Percentiles rank a stretch among this genome's conserved stretches.
phyloP scores from a whole-genome alignment of 2,888 invertebrate genomes.

The Eupithecia insigniata region DNA sequence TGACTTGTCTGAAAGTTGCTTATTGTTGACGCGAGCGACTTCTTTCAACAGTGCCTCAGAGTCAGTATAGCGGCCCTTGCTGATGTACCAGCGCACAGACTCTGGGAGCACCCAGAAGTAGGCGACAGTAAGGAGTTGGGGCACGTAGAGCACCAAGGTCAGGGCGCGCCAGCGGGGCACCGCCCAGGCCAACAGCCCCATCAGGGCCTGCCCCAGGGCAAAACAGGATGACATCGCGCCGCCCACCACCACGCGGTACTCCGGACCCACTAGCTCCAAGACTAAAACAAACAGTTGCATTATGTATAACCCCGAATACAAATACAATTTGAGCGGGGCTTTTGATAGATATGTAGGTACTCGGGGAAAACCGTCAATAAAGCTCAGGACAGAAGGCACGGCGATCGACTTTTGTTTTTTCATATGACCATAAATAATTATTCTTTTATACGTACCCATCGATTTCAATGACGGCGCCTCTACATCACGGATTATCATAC shows the following conservation, averaged over 20 bases:
- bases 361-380: no score
- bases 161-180: conserved; percentile 87
- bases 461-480: no score
- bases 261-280: conserved; percentile 90
- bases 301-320: no score
- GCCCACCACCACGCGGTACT: conserved; percentile 87
- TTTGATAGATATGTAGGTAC: no score
- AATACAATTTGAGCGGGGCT: no score
- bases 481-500: no score
- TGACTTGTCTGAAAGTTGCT: conserved; percentile 63
- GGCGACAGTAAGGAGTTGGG: conserved; percentile 86
- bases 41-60: conserved; percentile 85
- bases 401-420: no score
- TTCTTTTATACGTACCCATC: no score
- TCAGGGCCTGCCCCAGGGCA: conserved; percentile 87
- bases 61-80: conserved; percentile 86
- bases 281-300: conserved; percentile 65
- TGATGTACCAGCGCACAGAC: conserved; percentile 90
- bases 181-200: conserved; percentile 88
- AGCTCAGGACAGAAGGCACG: no score
- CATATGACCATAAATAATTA: no score
- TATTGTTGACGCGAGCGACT: conserved; percentile 85
- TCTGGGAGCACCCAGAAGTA: conserved; percentile 89
- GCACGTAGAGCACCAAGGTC: conserved; percentile 87
- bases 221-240: conserved; percentile 87